Percentiles rank a stretch among this genome's conserved stretches.
Evolutionary conservation across 2,113 vertebrate species (phyloP).

Genomic region (Dicerorhinus sumatrensis): DNA sequence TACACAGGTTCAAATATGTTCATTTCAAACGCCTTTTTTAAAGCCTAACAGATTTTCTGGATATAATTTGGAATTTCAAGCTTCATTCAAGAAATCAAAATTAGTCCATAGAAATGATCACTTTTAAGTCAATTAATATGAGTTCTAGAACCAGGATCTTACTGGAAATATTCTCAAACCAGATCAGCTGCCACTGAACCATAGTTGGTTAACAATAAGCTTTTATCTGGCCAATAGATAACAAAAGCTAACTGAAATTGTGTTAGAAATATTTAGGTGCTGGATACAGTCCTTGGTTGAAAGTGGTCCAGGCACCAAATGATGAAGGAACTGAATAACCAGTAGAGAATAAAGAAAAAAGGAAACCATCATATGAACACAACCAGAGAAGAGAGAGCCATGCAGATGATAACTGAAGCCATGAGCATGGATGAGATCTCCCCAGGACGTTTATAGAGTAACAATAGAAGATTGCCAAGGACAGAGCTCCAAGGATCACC

Average conservation of each 20-base stretch:
- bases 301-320: background rate
- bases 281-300: background rate
- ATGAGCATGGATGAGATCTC: background rate
- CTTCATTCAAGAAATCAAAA: constrained; percentile 51
- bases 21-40: constrained; percentile 39
- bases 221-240: constrained; percentile 20
- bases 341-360: constrained; percentile 25
- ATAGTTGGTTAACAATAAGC: background rate
- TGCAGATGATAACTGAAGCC: background rate
- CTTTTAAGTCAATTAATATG: constrained; percentile 26
- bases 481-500: background rate
- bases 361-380: background rate
- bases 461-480: background rate
- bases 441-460: background rate
- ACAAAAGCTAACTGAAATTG: background rate
- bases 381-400: background rate
- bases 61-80: constrained; percentile 45
- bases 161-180: constrained; percentile 1
- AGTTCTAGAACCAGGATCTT: constrained; percentile 27
- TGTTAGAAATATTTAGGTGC: constrained; percentile 17
- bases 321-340: constrained; percentile 51
- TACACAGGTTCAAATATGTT: background rate
- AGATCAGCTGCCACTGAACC: constrained; percentile 2
- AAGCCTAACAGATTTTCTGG: constrained; percentile 36
- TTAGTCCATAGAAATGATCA: constrained; percentile 15